Evolutionary conservation across 1,140 invertebrate genomes (phyloP).

Genomic region (Delia radicum): DNA sequence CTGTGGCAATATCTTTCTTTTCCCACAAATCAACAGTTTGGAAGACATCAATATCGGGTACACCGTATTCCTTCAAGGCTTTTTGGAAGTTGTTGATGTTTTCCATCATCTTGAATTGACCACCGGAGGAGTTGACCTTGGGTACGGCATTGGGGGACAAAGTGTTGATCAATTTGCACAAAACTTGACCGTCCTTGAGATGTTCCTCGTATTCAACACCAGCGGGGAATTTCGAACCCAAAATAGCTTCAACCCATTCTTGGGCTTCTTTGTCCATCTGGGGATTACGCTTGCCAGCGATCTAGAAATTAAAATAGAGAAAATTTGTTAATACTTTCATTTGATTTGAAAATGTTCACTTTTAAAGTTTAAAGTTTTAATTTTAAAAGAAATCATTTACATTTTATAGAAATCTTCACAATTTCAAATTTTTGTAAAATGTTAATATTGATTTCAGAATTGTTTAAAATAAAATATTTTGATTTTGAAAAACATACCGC

Average conservation of each 20-base stretch:
- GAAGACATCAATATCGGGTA: constrained; percentile 91
- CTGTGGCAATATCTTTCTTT: constrained; percentile 89
- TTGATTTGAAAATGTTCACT: too few species aligned
- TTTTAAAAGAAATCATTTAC: too few species aligned
- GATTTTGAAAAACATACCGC: too few species aligned
- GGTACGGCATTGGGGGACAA: constrained; percentile 75
- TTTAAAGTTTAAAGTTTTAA: too few species aligned
- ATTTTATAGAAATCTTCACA: too few species aligned
- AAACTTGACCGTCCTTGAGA: constrained; percentile 81
- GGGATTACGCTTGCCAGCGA: constrained; percentile 85
- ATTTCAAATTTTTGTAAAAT: too few species aligned
- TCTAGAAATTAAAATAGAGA: constrained; percentile 58
- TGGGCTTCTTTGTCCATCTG: constrained; percentile 86
- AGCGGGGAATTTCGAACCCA: constrained; percentile 81
- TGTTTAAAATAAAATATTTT: too few species aligned
- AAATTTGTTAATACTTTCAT: neutral
- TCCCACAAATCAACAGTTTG: constrained; percentile 95
- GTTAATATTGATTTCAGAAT: too few species aligned
- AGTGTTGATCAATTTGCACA: constrained; percentile 91
- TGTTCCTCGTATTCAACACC: constrained; percentile 76
- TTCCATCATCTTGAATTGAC: constrained; percentile 95
- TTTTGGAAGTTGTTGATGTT: constrained; percentile 94
- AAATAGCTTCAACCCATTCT: constrained; percentile 86
- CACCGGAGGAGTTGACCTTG: constrained; percentile 86
- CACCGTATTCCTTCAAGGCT: constrained; percentile 84